Evolutionary conservation across 2,888 invertebrate genomes (phyloP), one percentile per base, ranked within the genome.

Genomic region (Beris chalybata): DNA sequence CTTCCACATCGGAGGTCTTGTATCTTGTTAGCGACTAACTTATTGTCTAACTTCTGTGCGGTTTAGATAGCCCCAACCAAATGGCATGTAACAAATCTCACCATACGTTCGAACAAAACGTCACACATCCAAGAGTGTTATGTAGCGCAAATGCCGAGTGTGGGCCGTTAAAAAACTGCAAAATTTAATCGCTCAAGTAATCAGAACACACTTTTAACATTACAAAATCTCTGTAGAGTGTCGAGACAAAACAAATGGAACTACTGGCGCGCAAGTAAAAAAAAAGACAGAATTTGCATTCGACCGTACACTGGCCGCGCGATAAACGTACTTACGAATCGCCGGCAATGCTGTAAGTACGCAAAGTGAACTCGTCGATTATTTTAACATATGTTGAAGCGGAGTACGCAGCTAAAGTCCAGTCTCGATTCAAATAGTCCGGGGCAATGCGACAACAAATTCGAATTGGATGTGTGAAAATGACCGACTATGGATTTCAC

Each of bases 201-300:
- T 61, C 61, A 52, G 61, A 61, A 52, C 61, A 61, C 61, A 38
- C 61, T 61, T 61, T 61, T 61, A 61, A 61, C 61, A 61, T 61
- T 52, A 61, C 52, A 61, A 61, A 61, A 61, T 52, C 61, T 61
- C 50, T 52, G 61, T 52, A 50, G 61, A 38, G 50, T 61, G 61
- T 61, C 61, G 50, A 61, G 61, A 61, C 61, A 32, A 38, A 59
- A 61, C 61, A 61, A 50, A 61, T 61, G 61, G 52, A 52, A 61
- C 61, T 52, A 61, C 52, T 50, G 61, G 38, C 52, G 30, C 13
- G 54, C 54, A 12, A 31, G 32, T n/a, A 29, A 54, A 7, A 31
- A 54, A 54, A 31, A 30, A 31, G 31, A 53, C 3, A 48, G 59
- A 59, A 61, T 50, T 61, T 61, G 61, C 61, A 61, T 61, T 52